Conservation (phyloP, 2,797 vertebrate genomes). For the Cossypha caffra region DNA sequence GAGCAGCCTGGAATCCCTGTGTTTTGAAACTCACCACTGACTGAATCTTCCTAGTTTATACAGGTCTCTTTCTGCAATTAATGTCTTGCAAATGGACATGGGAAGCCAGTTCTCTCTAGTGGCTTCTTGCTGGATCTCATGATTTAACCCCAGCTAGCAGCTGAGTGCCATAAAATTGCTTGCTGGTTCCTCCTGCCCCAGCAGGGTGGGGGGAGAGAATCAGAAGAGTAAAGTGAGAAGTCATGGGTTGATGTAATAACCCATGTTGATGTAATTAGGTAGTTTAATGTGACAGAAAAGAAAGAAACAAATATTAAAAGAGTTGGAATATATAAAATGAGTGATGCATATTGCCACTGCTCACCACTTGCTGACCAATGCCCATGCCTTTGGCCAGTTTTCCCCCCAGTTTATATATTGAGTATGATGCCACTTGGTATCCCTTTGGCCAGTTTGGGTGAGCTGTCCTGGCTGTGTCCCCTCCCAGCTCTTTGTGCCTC, state of each 20-base stretch:
- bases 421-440: not conserved
- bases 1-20: not conserved
- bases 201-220: not conserved
- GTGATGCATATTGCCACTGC: too few relatives aligned
- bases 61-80: not conserved
- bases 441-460: not conserved
- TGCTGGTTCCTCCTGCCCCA: not conserved
- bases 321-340: not conserved
- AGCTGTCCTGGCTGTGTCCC: not conserved
- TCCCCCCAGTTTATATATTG: not conserved
- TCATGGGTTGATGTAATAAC: not conserved
- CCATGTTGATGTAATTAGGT: not conserved
- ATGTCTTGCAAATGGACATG: not conserved
- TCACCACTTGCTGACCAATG: not conserved
- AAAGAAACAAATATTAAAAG: not conserved
- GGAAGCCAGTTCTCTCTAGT: not conserved
- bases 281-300: not conserved
- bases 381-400: not conserved
- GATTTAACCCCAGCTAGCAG: not conserved
- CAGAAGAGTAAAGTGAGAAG: not conserved
- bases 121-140: not conserved
- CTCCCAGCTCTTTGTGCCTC: not conserved
- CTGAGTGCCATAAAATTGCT: not conserved
- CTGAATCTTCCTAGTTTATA: not conserved
- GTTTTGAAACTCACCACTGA: not conserved